Evolutionary conservation across 2,888 invertebrate species (phyloP), one percentile per base, ranked within the genome.

Genomic region (Brenthis daphne): DNA sequence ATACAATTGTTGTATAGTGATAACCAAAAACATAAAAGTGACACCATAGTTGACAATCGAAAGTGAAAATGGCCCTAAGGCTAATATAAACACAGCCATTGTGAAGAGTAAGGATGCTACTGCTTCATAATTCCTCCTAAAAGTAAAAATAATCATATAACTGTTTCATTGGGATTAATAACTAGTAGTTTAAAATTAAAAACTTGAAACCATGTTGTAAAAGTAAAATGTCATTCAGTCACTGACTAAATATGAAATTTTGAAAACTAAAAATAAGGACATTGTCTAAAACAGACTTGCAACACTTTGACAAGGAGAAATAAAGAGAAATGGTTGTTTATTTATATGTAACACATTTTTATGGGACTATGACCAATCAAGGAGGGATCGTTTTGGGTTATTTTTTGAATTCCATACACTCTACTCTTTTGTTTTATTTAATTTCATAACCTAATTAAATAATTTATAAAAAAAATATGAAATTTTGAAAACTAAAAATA

Each of bases 11-110:
- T 95, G 95, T 8, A 93, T 29, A 5, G 94, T 93, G 37, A 95
- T 90, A 4, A 94, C 71, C 4, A 88, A 81, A 76, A 95, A 94
- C 74, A 94, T 90, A 6, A 89, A 82, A 16, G 94, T 88, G 56
- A 96, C 86, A 43, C 95, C 87, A 77, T 94, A 94, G 78, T 94
- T 95, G 8, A 96, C 88, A 16, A 95, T 87, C 75, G 94, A 93
- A 6, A 95, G 79, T 0, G 94, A 94, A 60, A 94, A 88, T 24
- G 95, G 94, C 3, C 95, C 94, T 73, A 95, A 92, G 6, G 94
- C 87, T 70, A 96, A 81, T 61, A 94, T 89, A 33, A 93, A 80
- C 8, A 94, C 85, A 16, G 95, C 94, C 77, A 94, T 84, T 0
- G 88, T 80, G 72, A 94, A 94, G 16, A 95, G 79, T 20, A 94